Percentiles rank a stretch among this genome's conserved stretches.
Evolutionary conservation across 2,113 vertebrate species (phyloP).

Genomic region (Callithrix jacchus): DNA sequence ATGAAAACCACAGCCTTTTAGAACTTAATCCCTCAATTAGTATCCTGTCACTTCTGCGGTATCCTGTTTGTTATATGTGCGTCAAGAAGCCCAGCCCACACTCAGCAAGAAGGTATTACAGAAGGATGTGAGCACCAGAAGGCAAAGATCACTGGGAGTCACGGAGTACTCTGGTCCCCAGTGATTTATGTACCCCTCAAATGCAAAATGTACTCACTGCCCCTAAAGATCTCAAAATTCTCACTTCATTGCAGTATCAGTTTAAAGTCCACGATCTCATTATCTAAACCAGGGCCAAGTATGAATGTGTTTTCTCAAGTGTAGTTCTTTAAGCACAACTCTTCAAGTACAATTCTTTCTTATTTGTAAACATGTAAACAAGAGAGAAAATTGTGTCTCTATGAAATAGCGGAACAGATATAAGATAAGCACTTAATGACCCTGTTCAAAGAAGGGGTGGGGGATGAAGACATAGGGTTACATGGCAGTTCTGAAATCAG

Average conservation of each 20-base stretch:
- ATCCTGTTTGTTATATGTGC: background rate
- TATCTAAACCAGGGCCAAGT: background rate
- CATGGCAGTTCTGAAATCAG: background rate
- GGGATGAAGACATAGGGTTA: background rate
- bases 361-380: background rate
- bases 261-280: background rate
- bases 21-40: background rate
- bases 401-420: background rate
- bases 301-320: background rate
- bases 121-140: background rate
- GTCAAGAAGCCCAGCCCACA: background rate
- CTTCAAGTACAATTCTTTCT: background rate
- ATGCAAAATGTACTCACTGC: background rate
- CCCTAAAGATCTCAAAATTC: background rate
- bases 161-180: background rate
- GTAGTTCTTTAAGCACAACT: background rate
- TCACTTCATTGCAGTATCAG: background rate
- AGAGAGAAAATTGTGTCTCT: background rate
- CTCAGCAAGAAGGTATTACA: background rate
- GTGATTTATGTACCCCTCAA: background rate
- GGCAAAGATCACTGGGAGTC: background rate
- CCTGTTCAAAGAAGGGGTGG: accelerated
- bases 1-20: background rate
- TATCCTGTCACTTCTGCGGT: background rate
- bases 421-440: background rate